Conservation (phyloP, 2,797 vertebrate genomes). For the Propithecus deckenii region DNA sequence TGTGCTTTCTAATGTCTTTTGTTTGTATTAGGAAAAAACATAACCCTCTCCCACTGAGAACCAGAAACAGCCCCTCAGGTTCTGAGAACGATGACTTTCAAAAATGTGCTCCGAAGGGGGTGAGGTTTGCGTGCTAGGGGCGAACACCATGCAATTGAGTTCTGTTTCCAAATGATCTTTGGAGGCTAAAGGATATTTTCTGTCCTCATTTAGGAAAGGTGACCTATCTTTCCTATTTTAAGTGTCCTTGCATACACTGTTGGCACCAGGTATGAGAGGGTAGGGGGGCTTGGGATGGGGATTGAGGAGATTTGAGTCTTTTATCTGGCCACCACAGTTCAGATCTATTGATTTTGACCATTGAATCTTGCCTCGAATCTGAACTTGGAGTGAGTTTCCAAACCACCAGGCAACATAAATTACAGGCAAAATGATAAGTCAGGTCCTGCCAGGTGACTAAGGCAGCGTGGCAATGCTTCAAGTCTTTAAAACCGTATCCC, state of each 20-base stretch:
- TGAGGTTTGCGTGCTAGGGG: neutral
- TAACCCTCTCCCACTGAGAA: constrained; percentile 70
- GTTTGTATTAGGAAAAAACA: constrained; percentile 67
- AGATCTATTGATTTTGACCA: constrained; percentile 27
- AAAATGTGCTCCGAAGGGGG: constrained; percentile 31
- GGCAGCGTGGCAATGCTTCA: constrained; percentile 23
- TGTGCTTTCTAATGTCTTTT: constrained; percentile 65
- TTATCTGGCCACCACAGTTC: neutral
- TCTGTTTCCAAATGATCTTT: neutral
- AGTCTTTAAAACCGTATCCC: constrained; percentile 58
- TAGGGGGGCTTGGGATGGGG: neutral
- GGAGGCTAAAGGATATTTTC: neutral
- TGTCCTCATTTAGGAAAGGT: neutral
- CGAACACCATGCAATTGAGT: neutral
- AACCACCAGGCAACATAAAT: constrained; percentile 62
- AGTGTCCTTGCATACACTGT: neutral
- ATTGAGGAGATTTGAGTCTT: neutral
- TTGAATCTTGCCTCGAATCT: neutral
- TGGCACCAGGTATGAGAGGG: rapidly evolving
- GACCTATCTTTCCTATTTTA: neutral
- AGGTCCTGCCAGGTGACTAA: constrained; percentile 61
- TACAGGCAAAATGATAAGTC: constrained; percentile 32
- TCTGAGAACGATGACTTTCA: constrained; percentile 57
- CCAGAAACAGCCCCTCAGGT: constrained; percentile 70
- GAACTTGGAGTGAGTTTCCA: constrained; percentile 40